Base-by-base conservation (phyloP, 2,797 vertebrate species). In the Chaunax sp. region DNA sequence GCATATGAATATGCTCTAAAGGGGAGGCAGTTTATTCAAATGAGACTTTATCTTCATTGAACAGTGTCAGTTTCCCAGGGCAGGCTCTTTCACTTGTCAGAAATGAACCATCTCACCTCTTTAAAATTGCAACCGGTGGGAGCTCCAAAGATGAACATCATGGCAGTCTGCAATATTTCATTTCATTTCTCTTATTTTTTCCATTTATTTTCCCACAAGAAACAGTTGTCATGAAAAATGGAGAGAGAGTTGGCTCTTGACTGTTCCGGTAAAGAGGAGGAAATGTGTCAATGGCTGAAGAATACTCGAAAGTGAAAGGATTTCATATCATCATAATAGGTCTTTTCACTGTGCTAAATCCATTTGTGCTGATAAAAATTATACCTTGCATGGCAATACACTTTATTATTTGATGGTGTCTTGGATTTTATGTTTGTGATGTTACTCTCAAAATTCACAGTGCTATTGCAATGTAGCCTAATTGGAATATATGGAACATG, bases 21-120 rank as follows among this genome's bases (percentile, higher is more conserved):
- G 20, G 62, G 71, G 64, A 78, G 80, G 75, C 72, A 77, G 58
- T 84, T 90, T 83, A 88, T 90, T 88, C 76, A 90, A 85, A 89
- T 75, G 64, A 80, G 73, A 81, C 84, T 86, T 80, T 88, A 89
- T 91, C 86, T 89, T 82, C 62, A 28, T 50, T 62, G 69, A 84
- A 83, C 79, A 82, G 81, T 13, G 55, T 75, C 69, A 73, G 41
- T 80, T 80, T 86, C 66, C 60, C 63, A 61, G 61, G 60, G 71
- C 44, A 44, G 9, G 14, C 57, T 51, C 79, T 75, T 87, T 85
- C 80, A 84, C 80, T 77, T 86, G 78, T 87, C 80, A 88, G 43
- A 65, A 87, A 87, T 84, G 75, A 87, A 81, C 78, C 68, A 78
- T 88, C 68, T 81, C 61, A 73, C 71, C 64, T 83, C 69, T 75